These are phyloP conservation scores for Trididemnum miniatum DNA, from an alignment of 23 tunicate genomes.

Conservation along the genomic window DNA sequence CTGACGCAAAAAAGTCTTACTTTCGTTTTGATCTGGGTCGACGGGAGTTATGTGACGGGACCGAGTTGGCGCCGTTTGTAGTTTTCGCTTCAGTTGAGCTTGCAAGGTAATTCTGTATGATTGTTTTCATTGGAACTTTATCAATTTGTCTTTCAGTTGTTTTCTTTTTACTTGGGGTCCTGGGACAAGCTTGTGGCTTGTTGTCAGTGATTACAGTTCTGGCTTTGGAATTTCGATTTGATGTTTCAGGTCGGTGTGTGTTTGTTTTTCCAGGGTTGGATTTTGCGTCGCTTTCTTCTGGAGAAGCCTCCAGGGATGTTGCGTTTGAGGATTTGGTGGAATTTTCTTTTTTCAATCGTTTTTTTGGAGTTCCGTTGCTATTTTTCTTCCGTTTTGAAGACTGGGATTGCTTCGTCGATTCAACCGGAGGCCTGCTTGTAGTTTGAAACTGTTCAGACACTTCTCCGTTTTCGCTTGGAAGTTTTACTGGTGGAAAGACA, in stretches of 20 bases:
- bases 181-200: not conserved
- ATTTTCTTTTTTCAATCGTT: not conserved
- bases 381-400: constrained; percentile 5
- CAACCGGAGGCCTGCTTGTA: not conserved
- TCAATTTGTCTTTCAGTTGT: not conserved
- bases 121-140: not conserved
- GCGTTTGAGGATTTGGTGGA: not conserved
- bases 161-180: not conserved
- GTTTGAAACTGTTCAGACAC: no score
- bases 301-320: not conserved
- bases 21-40: not conserved
- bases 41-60: not conserved
- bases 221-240: not conserved
- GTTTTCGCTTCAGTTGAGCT: not conserved
- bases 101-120: not conserved
- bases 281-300: no score
- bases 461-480: no score
- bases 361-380: not conserved
- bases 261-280: not conserved
- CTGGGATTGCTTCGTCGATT: not conserved
- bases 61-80: no score
- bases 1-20: no score
- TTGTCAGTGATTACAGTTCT: no score
- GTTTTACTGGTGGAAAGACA: no score
- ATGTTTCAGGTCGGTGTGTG: not conserved